phyloP scores from a whole-genome alignment of 2,888 invertebrate genomes.

The Eristalis arbustorum region DNA sequence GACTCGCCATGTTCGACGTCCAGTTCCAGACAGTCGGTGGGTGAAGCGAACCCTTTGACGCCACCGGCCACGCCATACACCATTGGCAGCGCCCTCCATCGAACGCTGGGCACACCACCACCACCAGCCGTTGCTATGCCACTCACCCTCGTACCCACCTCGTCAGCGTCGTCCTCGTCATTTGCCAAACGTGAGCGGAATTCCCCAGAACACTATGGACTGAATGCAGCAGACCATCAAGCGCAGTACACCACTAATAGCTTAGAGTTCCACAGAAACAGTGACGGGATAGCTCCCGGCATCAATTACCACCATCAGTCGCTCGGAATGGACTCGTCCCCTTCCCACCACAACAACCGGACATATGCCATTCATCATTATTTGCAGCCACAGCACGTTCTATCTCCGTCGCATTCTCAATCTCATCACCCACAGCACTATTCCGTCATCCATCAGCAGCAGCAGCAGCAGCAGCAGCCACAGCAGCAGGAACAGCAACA shows the following conservation, averaged over 20 bases:
- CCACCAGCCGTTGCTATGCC: constrained; percentile 48
- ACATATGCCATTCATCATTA: constrained; percentile 68
- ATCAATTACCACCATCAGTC: constrained; percentile 58
- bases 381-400: constrained; percentile 65
- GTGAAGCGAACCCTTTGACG: constrained; percentile 75
- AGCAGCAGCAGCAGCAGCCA: constrained; percentile 47
- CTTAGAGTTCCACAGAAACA: constrained; percentile 60
- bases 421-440: constrained; percentile 59
- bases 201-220: constrained; percentile 58
- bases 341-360: constrained; percentile 51
- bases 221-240: constrained; percentile 57
- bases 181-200: constrained; percentile 54
- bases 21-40: constrained; percentile 76
- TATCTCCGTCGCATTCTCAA: constrained; percentile 49
- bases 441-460: constrained; percentile 52
- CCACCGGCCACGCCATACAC: constrained; percentile 78
- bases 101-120: constrained; percentile 54
- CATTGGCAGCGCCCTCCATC: constrained; percentile 37
- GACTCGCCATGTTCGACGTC: constrained; percentile 78
- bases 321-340: constrained; percentile 48
- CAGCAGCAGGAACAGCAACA: constrained; percentile 36
- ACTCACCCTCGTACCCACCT: constrained; percentile 44
- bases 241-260: constrained; percentile 47
- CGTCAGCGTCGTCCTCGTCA: constrained; percentile 58
- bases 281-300: constrained; percentile 39